Conservation (phyloP, 2,888 invertebrate genomes). For the Lasioglossum leucozonium region DNA sequence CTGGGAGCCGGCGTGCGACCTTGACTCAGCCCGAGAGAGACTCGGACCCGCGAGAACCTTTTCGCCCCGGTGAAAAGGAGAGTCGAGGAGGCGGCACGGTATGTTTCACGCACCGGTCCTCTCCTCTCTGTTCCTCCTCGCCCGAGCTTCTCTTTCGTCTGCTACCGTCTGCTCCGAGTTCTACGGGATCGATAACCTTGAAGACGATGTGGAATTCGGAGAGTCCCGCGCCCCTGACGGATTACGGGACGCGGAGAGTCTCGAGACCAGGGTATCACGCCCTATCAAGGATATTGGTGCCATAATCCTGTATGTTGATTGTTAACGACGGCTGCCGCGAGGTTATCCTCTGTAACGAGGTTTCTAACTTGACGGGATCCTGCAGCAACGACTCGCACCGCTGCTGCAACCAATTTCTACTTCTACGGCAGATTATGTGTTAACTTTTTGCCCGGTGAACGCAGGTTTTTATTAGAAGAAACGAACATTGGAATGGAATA, state of each 20-base stretch:
- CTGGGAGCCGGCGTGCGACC: constrained; percentile 35
- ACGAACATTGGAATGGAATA: not conserved
- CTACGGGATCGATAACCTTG: constrained; percentile 71
- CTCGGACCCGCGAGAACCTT: constrained; percentile 18
- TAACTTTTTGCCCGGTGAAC: not conserved
- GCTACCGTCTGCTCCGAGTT: constrained; percentile 26
- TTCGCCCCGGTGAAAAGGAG: constrained; percentile 23
- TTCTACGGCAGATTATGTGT: not conserved
- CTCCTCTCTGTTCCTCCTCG: not conserved
- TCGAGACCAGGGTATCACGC: constrained; percentile 5
- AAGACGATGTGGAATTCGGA: constrained; percentile 51
- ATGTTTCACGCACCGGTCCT: constrained; percentile 46
- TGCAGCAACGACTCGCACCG: not conserved
- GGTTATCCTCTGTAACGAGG: not conserved
- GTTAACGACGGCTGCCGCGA: not conserved
- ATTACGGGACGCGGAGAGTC: constrained; percentile 31
- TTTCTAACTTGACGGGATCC: not conserved
- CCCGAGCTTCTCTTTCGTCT: not conserved
- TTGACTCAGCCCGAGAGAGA: constrained; percentile 21
- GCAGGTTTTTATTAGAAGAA: not conserved
- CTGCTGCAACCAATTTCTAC: not conserved
- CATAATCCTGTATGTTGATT: not conserved
- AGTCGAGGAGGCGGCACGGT: constrained; percentile 24
- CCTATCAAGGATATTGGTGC: not conserved
- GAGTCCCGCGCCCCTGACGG: constrained; percentile 35